phyloP scores from a whole-genome alignment of 2,888 invertebrate species.

The Helleia helle region DNA sequence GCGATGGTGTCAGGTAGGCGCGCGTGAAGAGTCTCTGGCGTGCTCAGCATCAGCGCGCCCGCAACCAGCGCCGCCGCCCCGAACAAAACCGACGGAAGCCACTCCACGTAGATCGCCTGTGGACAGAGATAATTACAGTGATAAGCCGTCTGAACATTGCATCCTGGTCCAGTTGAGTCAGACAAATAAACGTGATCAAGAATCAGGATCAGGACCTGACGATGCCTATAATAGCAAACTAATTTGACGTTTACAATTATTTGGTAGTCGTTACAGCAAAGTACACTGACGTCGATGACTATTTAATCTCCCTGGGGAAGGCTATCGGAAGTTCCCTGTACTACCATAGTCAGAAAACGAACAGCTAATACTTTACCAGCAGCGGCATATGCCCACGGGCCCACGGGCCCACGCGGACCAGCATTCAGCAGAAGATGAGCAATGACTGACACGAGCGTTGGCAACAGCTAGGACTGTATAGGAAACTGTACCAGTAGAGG shows the following conservation, averaged over 20 bases:
- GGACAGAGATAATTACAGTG: too few species aligned
- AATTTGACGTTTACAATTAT: too few species aligned
- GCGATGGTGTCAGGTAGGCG: conserved; percentile 75
- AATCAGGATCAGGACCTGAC: too few species aligned
- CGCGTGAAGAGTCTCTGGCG: conserved; percentile 77
- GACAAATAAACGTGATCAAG: too few species aligned
- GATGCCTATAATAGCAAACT: too few species aligned
- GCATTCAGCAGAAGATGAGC: conserved; percentile 81
- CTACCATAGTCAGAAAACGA: too few species aligned
- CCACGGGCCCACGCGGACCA: conserved; percentile 81
- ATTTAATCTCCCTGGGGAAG: too few species aligned
- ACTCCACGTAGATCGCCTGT: conserved; percentile 67
- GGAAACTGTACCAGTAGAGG: conserved; percentile 71
- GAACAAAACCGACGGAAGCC: conserved; percentile 75
- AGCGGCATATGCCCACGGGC: conserved; percentile 83
- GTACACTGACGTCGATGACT: too few species aligned
- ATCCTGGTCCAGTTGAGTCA: too few species aligned
- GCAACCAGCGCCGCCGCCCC: conserved; percentile 70
- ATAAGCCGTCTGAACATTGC: too few species aligned
- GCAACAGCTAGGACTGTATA: neutral
- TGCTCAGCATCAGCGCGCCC: conserved; percentile 70
- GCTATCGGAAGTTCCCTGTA: too few species aligned
- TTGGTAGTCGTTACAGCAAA: too few species aligned
- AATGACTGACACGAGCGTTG: conserved; percentile 75
- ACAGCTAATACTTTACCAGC: conserved; percentile 71